A percentile compares a stretch with the other conserved stretches of the same genome.
phyloP scores from a whole-genome alignment of 2,888 invertebrate genomes.

The Nomada ferruginata region DNA sequence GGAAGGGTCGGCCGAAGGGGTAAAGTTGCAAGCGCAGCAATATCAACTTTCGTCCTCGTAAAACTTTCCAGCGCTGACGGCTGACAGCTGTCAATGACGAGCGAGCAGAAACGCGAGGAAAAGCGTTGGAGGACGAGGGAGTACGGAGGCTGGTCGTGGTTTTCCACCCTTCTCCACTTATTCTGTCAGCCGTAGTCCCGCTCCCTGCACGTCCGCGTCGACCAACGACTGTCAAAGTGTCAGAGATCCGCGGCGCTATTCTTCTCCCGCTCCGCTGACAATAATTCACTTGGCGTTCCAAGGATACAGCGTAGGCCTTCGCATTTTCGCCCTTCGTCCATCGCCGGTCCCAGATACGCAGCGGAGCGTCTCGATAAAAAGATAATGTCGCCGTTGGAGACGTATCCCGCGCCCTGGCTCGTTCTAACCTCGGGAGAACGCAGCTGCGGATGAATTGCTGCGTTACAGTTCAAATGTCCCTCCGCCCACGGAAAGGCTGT shows the following conservation, averaged over 20 bases:
- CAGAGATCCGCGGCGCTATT: conserved; percentile 65
- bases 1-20: conserved; percentile 5
- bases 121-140: background rate
- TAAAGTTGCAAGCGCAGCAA: conserved; percentile 78
- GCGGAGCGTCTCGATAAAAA: conserved; percentile 13
- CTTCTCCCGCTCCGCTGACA: conserved; percentile 64
- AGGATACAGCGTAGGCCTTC: conserved; percentile 62
- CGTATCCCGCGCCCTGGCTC: background rate
- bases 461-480: background rate
- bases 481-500: background rate
- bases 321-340: background rate
- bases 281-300: conserved; percentile 71
- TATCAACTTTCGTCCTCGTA: conserved; percentile 78
- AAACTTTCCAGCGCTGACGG: conserved; percentile 79
- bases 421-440: background rate
- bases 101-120: conserved; percentile 30
- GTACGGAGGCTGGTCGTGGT: conserved; percentile 64
- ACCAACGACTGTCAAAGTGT: conserved; percentile 76
- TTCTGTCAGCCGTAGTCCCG: conserved; percentile 47
- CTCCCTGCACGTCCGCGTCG: conserved; percentile 43
- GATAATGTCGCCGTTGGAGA: conserved; percentile 25
- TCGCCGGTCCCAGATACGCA: background rate
- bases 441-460: conserved; percentile 6
- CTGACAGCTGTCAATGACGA: conserved; percentile 80
- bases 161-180: conserved; percentile 62